phyloP scores from a whole-genome alignment of 2,888 invertebrate species.

The Protonemura montana region DNA sequence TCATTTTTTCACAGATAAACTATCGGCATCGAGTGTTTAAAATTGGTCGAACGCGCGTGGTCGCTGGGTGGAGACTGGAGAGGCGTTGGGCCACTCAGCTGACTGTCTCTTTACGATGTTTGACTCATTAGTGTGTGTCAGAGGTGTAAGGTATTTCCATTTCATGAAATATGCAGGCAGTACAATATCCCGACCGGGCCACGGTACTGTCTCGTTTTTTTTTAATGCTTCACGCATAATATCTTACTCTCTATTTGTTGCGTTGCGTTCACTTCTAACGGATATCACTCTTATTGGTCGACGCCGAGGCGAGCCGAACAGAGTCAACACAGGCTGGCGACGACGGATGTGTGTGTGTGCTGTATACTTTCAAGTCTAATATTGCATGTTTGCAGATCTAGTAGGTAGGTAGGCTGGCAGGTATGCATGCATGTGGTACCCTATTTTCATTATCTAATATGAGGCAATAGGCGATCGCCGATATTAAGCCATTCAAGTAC shows the following conservation, averaged over 20 bases:
- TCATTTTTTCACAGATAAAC: not conserved
- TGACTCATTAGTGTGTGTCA: not conserved
- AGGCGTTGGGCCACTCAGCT: not conserved
- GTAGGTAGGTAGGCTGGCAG: not conserved
- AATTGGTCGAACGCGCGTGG: not conserved
- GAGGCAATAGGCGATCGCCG: conserved; percentile 8
- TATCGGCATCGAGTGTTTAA: not conserved
- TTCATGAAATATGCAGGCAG: not conserved
- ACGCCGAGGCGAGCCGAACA: not conserved
- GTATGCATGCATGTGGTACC: not conserved
- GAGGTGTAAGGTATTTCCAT: conserved; percentile 7
- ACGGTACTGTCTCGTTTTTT: not conserved
- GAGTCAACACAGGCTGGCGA: conserved; percentile 25
- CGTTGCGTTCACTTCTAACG: conserved; percentile 2
- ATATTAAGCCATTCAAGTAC: conserved; percentile 27
- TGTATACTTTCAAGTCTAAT: conserved; percentile 20
- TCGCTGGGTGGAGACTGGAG: not conserved
- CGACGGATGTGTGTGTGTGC: conserved; percentile 25
- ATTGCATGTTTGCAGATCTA: conserved; percentile 30
- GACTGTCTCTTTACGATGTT: not conserved
- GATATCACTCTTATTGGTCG: conserved; percentile 21
- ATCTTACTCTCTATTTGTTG: conserved; percentile 7
- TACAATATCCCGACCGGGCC: not conserved
- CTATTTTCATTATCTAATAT: not conserved
- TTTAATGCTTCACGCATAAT: not conserved